A percentile compares a stretch with the other conserved stretches of the same genome.
Conservation (phyloP, 64 coral and sea anemone species). For the Montipora efflorescens region DNA sequence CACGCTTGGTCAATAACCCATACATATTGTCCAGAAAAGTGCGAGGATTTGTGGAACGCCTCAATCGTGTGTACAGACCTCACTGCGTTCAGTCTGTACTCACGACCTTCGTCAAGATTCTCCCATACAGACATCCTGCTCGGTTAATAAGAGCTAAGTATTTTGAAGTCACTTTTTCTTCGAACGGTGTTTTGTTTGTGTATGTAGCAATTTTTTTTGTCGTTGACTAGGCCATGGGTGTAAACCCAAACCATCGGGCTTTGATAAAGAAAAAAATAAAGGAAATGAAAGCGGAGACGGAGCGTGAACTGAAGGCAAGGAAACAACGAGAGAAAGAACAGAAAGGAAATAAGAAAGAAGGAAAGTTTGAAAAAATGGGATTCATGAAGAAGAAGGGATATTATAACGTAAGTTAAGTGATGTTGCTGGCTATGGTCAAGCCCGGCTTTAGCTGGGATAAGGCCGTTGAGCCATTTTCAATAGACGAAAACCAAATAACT, state of each 20-base stretch:
- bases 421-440: neutral
- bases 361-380: constrained; percentile 73
- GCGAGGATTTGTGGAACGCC: no score
- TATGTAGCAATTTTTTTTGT: neutral
- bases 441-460: neutral
- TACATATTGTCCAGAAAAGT: no score
- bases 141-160: no score
- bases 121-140: no score
- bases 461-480: neutral
- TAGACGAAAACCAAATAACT: neutral
- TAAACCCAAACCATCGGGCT: constrained; percentile 51
- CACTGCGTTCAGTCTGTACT: no score
- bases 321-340: constrained; percentile 73
- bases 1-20: no score
- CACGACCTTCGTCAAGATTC: no score
- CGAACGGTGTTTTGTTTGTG: no score
- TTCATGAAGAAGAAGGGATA: constrained; percentile 75
- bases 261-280: constrained; percentile 67
- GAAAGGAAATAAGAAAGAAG: constrained; percentile 66
- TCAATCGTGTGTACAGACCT: no score
- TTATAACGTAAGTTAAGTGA: constrained; percentile 43
- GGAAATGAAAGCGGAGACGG: constrained; percentile 65
- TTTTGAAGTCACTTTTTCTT: no score
- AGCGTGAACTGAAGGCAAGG: constrained; percentile 56
- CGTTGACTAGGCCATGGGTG: constrained; percentile 43